Conservation (phyloP, 2,113 vertebrate species). For the Oryzias curvinotus region DNA sequence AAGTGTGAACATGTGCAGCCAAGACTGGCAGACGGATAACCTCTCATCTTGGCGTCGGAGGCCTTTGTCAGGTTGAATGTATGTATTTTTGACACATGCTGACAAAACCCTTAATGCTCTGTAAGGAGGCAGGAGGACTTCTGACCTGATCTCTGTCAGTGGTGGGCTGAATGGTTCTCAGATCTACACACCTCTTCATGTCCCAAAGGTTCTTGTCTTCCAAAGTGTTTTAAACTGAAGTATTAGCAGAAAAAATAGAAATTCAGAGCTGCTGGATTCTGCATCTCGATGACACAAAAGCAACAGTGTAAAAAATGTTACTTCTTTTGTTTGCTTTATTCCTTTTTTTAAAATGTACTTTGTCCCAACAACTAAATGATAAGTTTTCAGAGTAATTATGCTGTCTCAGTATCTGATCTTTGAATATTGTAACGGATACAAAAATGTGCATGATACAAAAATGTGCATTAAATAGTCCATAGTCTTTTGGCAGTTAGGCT, state of each 20-base stretch:
- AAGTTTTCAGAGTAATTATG: no score
- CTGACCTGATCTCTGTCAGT: conserved; percentile 64
- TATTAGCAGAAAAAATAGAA: background rate
- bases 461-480: no score
- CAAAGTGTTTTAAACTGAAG: conserved; percentile 1
- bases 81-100: conserved; percentile 54
- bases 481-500: no score
- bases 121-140: conserved; percentile 34
- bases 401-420: no score
- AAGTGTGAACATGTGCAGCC: conserved; percentile 26
- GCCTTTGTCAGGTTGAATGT: conserved; percentile 67
- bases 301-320: no score
- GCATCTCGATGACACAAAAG: no score
- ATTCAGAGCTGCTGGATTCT: background rate
- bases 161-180: conserved; percentile 29
- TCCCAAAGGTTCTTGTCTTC: background rate
- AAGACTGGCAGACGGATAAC: conserved; percentile 59
- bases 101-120: conserved; percentile 57
- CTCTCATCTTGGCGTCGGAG: conserved; percentile 44
- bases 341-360: no score
- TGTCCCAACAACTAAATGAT: no score
- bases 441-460: no score
- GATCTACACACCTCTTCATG: conserved; percentile 23
- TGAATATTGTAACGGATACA: no score
- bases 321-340: no score